These are phyloP conservation scores for Mesocentrotus franciscanus DNA, from an alignment of 53 echinoderm and acorn worm species.

Conservation along the genomic window DNA sequence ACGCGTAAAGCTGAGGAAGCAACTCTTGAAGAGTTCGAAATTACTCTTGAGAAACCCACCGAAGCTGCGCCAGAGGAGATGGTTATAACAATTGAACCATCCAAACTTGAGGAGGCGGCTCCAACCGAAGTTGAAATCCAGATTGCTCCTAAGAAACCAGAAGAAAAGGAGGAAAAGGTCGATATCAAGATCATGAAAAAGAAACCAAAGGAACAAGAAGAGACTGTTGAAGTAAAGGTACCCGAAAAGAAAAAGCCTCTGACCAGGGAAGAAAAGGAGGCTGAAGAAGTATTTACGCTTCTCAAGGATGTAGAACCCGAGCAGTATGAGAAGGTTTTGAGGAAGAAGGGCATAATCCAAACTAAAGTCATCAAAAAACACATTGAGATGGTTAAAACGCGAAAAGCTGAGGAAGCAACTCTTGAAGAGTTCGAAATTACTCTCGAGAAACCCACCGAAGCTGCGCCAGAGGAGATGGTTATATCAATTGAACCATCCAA, in stretches of 20 bases:
- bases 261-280: conserved; percentile 31
- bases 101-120: too few species aligned
- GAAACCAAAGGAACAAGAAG: not conserved
- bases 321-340: conserved; percentile 73
- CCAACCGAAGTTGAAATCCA: too few species aligned
- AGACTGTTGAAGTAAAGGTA: not conserved
- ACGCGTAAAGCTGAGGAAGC: too few species aligned
- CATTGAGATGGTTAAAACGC: conserved; percentile 67
- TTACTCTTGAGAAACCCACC: conserved; percentile 39
- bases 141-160: too few species aligned
- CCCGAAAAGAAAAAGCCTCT: conserved; percentile 12
- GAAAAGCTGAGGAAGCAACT: conserved; percentile 68
- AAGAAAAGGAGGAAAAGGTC: conserved; percentile 2
- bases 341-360: conserved; percentile 68
- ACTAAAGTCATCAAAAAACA: conserved; percentile 65
- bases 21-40: conserved; percentile 63
- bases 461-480: conserved; percentile 47
- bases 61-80: conserved; percentile 47
- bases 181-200: conserved; percentile 38
- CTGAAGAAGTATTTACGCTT: conserved; percentile 53
- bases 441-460: conserved; percentile 52
- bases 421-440: not conserved
- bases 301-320: conserved; percentile 51
- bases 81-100: too few species aligned
- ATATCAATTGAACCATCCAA: conserved; percentile 58